These are phyloP conservation scores for Diprion similis DNA, from an alignment of 1,140 invertebrate genomes.

Conservation along the genomic window DNA sequence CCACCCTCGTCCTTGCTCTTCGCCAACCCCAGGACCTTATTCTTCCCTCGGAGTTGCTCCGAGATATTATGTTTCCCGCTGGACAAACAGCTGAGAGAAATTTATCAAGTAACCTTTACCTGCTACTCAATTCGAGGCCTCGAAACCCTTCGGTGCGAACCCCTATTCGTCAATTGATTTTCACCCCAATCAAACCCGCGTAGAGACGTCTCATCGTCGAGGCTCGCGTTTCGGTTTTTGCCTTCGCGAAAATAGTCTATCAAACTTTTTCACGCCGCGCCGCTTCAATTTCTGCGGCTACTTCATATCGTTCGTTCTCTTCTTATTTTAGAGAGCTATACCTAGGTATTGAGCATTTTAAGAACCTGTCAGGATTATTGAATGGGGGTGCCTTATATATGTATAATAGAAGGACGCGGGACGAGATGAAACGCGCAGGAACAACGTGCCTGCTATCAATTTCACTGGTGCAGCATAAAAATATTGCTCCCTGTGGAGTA, in stretches of 20 bases:
- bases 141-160: background rate
- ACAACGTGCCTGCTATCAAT: constrained; percentile 3
- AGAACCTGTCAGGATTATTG: no score
- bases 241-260: no score
- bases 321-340: no score
- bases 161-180: constrained; percentile 7
- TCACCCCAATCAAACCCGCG: background rate
- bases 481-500: no score
- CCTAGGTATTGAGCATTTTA: no score
- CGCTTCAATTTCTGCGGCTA: no score
- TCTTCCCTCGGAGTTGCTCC: constrained; percentile 3
- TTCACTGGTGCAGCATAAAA: background rate
- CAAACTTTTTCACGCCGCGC: no score
- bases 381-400: no score
- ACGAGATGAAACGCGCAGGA: background rate
- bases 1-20: constrained; percentile 30
- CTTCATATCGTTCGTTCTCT: no score
- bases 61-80: background rate
- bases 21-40: constrained; percentile 6
- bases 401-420: background rate
- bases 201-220: no score
- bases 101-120: background rate
- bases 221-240: no score
- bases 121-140: background rate
- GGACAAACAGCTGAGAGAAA: background rate